phyloP scores from a whole-genome alignment of 2,888 invertebrate species.

The Saturnia japonica region DNA sequence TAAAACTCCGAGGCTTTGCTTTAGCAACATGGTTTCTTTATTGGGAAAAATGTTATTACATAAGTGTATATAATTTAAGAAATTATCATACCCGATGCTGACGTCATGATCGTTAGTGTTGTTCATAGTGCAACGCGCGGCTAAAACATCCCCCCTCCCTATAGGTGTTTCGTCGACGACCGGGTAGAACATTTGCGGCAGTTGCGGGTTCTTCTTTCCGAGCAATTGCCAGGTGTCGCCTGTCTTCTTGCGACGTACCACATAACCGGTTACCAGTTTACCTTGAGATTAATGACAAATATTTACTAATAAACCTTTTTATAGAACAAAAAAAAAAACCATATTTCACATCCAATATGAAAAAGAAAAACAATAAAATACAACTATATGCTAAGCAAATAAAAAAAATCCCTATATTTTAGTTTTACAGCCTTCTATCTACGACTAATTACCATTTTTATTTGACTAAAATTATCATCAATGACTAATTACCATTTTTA shows the following conservation, averaged over 20 bases:
- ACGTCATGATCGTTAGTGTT: constrained; percentile 85
- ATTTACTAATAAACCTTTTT: background rate
- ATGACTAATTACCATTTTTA: too few species aligned
- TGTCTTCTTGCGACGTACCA: constrained; percentile 82
- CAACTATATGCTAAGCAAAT: too few species aligned
- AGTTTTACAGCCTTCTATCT: too few species aligned
- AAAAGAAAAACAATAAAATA: too few species aligned
- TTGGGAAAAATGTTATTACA: too few species aligned
- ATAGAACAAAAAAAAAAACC: background rate
- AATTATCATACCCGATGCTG: constrained; percentile 85
- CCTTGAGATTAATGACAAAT: constrained; percentile 69
- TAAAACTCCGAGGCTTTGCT: too few species aligned
- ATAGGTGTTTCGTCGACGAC: constrained; percentile 85
- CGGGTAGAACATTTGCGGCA: constrained; percentile 98
- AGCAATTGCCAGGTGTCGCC: constrained; percentile 90
- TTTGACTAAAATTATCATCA: too few species aligned
- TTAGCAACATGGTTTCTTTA: too few species aligned
- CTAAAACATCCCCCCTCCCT: constrained; percentile 87
- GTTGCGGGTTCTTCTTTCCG: constrained; percentile 92
- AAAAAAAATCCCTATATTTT: too few species aligned
- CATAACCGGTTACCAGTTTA: constrained; percentile 91
- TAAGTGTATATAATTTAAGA: background rate
- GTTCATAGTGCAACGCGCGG: constrained; percentile 96
- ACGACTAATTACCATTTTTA: too few species aligned
- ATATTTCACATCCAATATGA: too few species aligned